A percentile compares a stretch with the other conserved stretches of the same genome.
Evolutionary conservation across 2,888 invertebrate species (phyloP).

Genomic region (Phlogophora meticulosa): DNA sequence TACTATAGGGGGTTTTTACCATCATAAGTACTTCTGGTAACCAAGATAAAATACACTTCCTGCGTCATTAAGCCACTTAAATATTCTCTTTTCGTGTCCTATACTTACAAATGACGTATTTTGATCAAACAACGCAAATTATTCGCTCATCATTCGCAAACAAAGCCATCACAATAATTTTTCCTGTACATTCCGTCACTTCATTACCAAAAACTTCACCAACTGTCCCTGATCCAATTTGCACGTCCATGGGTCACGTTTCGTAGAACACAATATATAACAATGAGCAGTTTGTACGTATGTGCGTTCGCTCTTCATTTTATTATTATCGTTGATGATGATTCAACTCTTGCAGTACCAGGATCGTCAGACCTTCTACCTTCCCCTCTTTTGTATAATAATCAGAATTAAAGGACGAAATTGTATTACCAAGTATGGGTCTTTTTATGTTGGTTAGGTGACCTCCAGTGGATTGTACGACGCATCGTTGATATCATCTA

Average conservation of each 20-base stretch:
- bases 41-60: not conserved
- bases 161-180: conserved; percentile 25
- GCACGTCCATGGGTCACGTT: conserved; percentile 73
- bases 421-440: conserved; percentile 58
- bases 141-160: conserved; percentile 32
- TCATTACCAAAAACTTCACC: conserved; percentile 56
- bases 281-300: conserved; percentile 64
- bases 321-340: conserved; percentile 77
- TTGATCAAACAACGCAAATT: conserved; percentile 20
- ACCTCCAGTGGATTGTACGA: conserved; percentile 68
- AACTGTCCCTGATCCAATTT: conserved; percentile 67
- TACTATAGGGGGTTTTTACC: not conserved
- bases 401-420: conserved; percentile 31
- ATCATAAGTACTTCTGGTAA: not conserved
- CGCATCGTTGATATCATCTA: conserved; percentile 80
- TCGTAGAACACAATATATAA: conserved; percentile 72
- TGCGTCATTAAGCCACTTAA: conserved; percentile 16
- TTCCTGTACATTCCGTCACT: conserved; percentile 34
- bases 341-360: conserved; percentile 77
- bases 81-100: conserved; percentile 27
- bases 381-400: conserved; percentile 55
- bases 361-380: conserved; percentile 66
- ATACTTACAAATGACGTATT: conserved; percentile 26
- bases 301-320: conserved; percentile 69
- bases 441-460: conserved; percentile 69